phyloP scores from a whole-genome alignment of 2,888 invertebrate species.

The Drosophila kanekoi region DNA sequence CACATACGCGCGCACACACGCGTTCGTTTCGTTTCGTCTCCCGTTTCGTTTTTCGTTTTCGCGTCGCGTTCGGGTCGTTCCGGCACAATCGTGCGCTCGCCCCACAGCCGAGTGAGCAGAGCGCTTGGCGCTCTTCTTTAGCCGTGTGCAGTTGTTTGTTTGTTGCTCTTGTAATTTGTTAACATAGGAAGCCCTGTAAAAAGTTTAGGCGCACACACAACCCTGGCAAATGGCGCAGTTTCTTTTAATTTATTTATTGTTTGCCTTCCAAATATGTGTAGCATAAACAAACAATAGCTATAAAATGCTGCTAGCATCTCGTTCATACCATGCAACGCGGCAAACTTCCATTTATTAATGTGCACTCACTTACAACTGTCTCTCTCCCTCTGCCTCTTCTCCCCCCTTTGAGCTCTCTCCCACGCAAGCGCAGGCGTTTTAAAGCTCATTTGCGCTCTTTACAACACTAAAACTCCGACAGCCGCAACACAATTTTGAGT shows the following conservation, averaged over 20 bases:
- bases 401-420: conserved; percentile 1
- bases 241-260: conserved; percentile 7
- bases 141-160: conserved; percentile 37
- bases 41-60: conserved; percentile 36
- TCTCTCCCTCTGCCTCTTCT: background rate
- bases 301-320: conserved; percentile 16
- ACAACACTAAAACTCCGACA: conserved; percentile 43
- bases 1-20: conserved; percentile 32
- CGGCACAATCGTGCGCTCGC: conserved; percentile 30
- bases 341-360: conserved; percentile 47
- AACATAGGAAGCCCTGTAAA: conserved; percentile 57
- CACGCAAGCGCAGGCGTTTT: conserved; percentile 45
- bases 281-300: conserved; percentile 39
- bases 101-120: conserved; percentile 17
- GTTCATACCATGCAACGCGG: conserved; percentile 51
- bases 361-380: conserved; percentile 39
- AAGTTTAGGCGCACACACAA: conserved; percentile 26
- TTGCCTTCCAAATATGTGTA: background rate
- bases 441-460: conserved; percentile 28
- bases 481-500: conserved; percentile 73
- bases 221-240: conserved; percentile 44
- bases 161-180: conserved; percentile 34
- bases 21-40: conserved; percentile 12
- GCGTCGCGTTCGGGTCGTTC: conserved; percentile 39
- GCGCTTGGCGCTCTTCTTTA: conserved; percentile 26